A percentile compares a stretch with the other conserved stretches of the same genome.
phyloP scores from a whole-genome alignment of 2,888 invertebrate genomes.

The Polymixis flavicincta region DNA sequence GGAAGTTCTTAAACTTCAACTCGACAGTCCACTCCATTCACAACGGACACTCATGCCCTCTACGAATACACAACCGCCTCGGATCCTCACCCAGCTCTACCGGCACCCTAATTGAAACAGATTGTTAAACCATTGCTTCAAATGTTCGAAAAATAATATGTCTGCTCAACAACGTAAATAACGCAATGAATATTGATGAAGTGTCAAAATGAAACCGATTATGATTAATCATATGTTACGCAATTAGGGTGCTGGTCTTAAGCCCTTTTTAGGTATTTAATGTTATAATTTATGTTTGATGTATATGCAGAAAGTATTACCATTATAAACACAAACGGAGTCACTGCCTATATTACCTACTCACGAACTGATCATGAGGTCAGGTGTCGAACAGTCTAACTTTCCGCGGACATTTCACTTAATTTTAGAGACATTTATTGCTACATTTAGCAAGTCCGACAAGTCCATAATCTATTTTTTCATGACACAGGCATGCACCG shows the following conservation, averaged over 20 bases:
- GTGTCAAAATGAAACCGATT: too few species aligned
- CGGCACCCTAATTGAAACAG: too few species aligned
- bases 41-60: background rate
- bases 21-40: background rate
- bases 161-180: too few species aligned
- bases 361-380: background rate
- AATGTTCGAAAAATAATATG: too few species aligned
- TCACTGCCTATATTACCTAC: background rate
- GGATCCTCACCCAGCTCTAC: background rate
- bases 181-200: too few species aligned
- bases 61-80: background rate
- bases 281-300: background rate
- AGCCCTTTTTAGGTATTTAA: background rate
- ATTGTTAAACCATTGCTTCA: too few species aligned
- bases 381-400: background rate
- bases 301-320: background rate
- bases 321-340: background rate
- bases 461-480: background rate
- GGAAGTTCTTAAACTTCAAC: too few species aligned
- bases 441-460: background rate
- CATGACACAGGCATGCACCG: constrained; percentile 97
- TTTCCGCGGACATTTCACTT: too few species aligned
- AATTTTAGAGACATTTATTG: background rate
- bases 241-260: too few species aligned
- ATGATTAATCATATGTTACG: too few species aligned